Conservation (phyloP, 2,888 invertebrate genomes). For the Iphiclides podalirius region DNA sequence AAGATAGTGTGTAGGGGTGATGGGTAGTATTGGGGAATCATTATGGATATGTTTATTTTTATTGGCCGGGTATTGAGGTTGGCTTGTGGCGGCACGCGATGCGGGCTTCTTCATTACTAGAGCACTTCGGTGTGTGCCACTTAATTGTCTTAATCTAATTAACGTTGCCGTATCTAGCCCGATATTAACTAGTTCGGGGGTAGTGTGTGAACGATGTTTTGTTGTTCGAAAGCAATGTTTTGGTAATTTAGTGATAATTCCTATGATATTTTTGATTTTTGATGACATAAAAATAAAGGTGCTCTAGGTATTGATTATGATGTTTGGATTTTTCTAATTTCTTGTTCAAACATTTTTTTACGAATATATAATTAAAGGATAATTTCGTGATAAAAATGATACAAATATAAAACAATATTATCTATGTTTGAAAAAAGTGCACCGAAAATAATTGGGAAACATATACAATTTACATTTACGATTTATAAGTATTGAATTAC, state of each 20-base stretch:
- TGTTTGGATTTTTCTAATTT: no score
- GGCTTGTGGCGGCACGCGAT: conserved; percentile 54
- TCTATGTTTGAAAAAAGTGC: no score
- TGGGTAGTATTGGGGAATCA: conserved; percentile 23
- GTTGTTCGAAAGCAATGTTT: not conserved
- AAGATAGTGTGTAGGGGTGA: conserved; percentile 36
- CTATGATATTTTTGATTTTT: no score
- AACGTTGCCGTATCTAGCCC: conserved; percentile 28
- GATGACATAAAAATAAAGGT: no score
- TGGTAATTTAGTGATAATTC: not conserved
- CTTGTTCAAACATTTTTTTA: no score
- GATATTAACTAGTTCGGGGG: conserved; percentile 9
- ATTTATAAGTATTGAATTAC: no score
- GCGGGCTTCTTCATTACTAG: conserved; percentile 53
- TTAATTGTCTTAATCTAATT: conserved; percentile 51
- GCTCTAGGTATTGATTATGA: no score
- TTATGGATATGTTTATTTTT: conserved; percentile 67
- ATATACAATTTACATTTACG: no score
- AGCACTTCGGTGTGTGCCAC: conserved; percentile 39
- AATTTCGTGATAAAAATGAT: no score
- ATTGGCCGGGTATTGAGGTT: conserved; percentile 42
- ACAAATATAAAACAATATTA: no score
- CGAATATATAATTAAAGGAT: no score
- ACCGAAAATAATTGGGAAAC: no score
- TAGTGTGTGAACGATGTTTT: not conserved